phyloP scores from a whole-genome alignment of 2,113 vertebrate genomes.

The Parus major region DNA sequence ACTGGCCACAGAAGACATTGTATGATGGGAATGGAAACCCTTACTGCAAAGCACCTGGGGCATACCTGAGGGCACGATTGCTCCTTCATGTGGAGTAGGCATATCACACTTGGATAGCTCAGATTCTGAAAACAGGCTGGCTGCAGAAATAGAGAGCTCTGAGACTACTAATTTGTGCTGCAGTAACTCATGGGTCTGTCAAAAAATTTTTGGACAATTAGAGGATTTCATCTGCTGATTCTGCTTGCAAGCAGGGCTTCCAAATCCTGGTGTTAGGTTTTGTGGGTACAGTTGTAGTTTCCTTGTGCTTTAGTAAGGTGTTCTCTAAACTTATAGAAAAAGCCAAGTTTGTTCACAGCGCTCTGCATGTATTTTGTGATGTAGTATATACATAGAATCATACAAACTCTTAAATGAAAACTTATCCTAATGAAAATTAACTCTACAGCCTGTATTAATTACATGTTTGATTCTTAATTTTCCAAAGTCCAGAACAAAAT shows the following conservation, averaged over 20 bases:
- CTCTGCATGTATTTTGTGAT: not conserved
- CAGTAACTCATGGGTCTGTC: not conserved
- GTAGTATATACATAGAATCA: not conserved
- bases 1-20: not conserved
- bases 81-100: not conserved
- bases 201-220: not conserved
- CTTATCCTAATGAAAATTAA: not conserved
- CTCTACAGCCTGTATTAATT: not conserved
- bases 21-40: not conserved
- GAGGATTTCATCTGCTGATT: not conserved
- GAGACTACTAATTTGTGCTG: not conserved
- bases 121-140: not conserved
- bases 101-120: not conserved
- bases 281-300: not conserved
- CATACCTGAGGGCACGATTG: not conserved
- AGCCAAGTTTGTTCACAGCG: not conserved
- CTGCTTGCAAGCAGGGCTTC: not conserved
- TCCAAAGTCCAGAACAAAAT: not conserved
- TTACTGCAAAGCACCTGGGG: not conserved
- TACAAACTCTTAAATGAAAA: not conserved
- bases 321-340: not conserved
- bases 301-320: not conserved
- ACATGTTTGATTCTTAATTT: not conserved
- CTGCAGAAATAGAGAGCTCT: not conserved
- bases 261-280: not conserved